A percentile compares a stretch with the other conserved stretches of the same genome.
Evolutionary conservation across 2,113 vertebrate genomes (phyloP).

Genomic region (Turdus rufiventris): DNA sequence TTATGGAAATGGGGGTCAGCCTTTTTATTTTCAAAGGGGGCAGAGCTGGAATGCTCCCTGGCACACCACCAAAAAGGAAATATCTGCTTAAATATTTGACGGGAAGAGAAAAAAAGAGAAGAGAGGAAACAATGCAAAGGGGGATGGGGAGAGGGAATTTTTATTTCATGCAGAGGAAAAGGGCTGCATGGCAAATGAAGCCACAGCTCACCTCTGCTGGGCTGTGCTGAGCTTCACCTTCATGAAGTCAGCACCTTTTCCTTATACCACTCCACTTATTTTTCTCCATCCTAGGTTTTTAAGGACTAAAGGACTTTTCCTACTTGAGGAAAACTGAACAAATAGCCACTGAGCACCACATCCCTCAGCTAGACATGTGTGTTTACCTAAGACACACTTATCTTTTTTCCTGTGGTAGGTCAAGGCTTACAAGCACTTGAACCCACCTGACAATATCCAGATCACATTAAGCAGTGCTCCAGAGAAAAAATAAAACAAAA

Average conservation of each 20-base stretch:
- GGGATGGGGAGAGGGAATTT: not conserved
- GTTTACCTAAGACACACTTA: not conserved
- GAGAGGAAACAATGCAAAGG: constrained; percentile 14
- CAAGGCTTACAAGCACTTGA: not conserved
- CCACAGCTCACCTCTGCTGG: not conserved
- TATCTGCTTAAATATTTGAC: constrained; percentile 58
- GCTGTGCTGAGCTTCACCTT: not conserved
- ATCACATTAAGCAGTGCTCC: not conserved
- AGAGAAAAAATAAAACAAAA: not conserved
- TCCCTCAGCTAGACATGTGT: not conserved
- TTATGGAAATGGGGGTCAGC: constrained; percentile 63
- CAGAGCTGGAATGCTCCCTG: constrained; percentile 56
- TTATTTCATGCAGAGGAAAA: not conserved
- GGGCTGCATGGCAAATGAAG: not conserved
- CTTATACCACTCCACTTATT: not conserved
- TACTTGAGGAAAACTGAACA: not conserved
- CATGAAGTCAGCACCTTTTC: not conserved
- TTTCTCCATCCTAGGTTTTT: not conserved
- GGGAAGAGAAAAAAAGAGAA: not conserved
- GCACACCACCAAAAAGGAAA: constrained; percentile 58
- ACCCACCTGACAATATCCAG: not conserved
- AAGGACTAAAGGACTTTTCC: not conserved
- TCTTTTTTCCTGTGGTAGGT: not conserved
- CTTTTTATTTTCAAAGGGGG: constrained; percentile 38
- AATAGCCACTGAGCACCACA: not conserved